Evolutionary conservation across 2,888 invertebrate species (phyloP).

Genomic region (Epiblema foenella): DNA sequence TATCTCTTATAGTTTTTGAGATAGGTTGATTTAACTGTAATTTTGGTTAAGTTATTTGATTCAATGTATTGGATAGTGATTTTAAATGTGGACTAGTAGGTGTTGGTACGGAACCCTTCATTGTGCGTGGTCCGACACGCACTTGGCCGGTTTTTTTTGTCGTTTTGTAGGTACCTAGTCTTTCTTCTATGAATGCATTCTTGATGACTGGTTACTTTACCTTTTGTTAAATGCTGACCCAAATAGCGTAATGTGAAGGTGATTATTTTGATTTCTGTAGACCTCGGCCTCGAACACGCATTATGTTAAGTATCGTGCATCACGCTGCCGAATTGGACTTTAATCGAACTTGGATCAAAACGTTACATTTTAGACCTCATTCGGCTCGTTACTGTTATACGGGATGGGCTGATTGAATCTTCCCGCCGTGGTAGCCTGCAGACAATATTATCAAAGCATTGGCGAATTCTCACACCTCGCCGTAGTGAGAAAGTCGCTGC

Average conservation of each 20-base stretch:
- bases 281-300: constrained; percentile 74
- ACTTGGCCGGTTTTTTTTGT: too few species aligned
- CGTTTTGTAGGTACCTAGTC: constrained; percentile 14
- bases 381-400: constrained; percentile 27
- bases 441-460: constrained; percentile 69
- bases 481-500: constrained; percentile 45
- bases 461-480: constrained; percentile 64
- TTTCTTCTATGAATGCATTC: constrained; percentile 43
- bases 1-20: too few species aligned
- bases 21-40: too few species aligned
- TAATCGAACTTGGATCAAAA: constrained; percentile 43
- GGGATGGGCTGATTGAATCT: constrained; percentile 28
- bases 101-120: too few species aligned
- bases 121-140: too few species aligned
- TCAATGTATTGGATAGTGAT: too few species aligned
- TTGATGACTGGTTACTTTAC: constrained; percentile 24
- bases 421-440: constrained; percentile 23
- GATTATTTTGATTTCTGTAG: constrained; percentile 76
- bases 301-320: constrained; percentile 59
- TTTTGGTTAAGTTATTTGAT: too few species aligned
- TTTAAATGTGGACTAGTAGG: too few species aligned
- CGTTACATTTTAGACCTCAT: constrained; percentile 24
- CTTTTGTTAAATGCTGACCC: constrained; percentile 37
- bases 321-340: constrained; percentile 54
- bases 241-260: constrained; percentile 41